Conservation (phyloP, 2,888 invertebrate species). For the Schizotus pectinicornis region DNA sequence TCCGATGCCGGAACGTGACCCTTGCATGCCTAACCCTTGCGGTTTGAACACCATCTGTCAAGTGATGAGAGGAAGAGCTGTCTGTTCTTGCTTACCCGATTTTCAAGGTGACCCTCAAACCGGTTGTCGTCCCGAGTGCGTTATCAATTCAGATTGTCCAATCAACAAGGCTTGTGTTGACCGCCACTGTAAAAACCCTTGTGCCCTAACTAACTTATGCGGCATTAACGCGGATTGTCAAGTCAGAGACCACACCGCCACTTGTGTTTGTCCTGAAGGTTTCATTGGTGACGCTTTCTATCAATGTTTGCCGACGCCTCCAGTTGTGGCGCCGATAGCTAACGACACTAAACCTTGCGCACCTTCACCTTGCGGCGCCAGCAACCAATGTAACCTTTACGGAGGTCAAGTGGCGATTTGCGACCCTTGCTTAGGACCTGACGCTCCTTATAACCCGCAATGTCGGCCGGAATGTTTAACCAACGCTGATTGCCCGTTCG, state of each 20-base stretch:
- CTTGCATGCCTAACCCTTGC: slow-evolving; percentile 78
- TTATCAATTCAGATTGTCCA: slow-evolving; percentile 82
- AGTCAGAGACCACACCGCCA: slow-evolving; percentile 82
- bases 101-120: slow-evolving; percentile 80
- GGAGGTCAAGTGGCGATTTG: slow-evolving; percentile 80
- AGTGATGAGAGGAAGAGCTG: slow-evolving; percentile 70
- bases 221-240: slow-evolving; percentile 82
- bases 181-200: slow-evolving; percentile 77
- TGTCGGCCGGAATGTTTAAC: slow-evolving; percentile 85
- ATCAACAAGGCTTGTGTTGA: slow-evolving; percentile 77
- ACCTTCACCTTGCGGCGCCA: slow-evolving; percentile 79
- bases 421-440: slow-evolving; percentile 75
- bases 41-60: slow-evolving; percentile 81
- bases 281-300: slow-evolving; percentile 82
- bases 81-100: slow-evolving; percentile 78
- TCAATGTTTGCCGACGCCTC: slow-evolving; percentile 68
- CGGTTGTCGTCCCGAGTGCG: slow-evolving; percentile 80
- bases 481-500: slow-evolving; percentile 79
- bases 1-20: slow-evolving; percentile 64
- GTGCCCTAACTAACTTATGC: slow-evolving; percentile 72
- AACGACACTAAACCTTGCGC: slow-evolving; percentile 73
- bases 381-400: slow-evolving; percentile 72
- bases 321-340: slow-evolving; percentile 48
- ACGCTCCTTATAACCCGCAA: slow-evolving; percentile 71
- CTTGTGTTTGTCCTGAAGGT: slow-evolving; percentile 78